Conservation (phyloP, 2,113 vertebrate genomes). For the Lophotis ruficrista region DNA sequence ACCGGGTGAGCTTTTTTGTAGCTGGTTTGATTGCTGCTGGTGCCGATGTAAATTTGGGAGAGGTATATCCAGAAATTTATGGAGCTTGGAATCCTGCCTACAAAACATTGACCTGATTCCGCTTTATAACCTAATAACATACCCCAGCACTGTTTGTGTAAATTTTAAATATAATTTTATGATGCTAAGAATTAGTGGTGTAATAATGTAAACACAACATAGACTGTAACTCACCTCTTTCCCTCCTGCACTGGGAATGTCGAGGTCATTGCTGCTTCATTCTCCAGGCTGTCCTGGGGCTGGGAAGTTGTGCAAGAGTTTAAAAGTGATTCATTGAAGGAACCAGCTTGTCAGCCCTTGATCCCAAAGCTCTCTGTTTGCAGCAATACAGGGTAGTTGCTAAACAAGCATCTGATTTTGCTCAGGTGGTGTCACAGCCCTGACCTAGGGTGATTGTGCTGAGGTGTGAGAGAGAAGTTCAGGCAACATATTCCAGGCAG, state of each 20-base stretch:
- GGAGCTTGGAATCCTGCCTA: slow-evolving; percentile 31
- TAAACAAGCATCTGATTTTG: background rate
- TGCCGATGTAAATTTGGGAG: slow-evolving; percentile 68
- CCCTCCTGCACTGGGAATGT: background rate
- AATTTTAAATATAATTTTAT: slow-evolving; percentile 58
- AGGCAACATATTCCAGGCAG: background rate
- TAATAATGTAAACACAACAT: slow-evolving; percentile 60
- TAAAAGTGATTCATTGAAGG: background rate
- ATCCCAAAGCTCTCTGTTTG: background rate
- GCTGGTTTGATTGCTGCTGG: slow-evolving; percentile 61
- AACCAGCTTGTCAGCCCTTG: background rate
- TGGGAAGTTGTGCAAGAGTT: background rate
- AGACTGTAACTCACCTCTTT: slow-evolving; percentile 66
- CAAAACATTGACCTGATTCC: slow-evolving; percentile 63
- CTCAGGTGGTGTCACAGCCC: background rate
- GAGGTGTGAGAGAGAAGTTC: background rate
- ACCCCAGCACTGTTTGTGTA: background rate
- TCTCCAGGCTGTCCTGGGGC: background rate
- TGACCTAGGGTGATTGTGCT: background rate
- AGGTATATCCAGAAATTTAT: slow-evolving; percentile 66
- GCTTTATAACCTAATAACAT: slow-evolving; percentile 65
- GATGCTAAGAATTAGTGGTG: slow-evolving; percentile 63
- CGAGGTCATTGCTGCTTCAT: background rate
- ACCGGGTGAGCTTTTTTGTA: slow-evolving; percentile 59
- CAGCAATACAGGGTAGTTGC: background rate